These are phyloP conservation scores for Sycophila texana DNA, from an alignment of 2,888 invertebrate genomes.

Conservation along the genomic window DNA sequence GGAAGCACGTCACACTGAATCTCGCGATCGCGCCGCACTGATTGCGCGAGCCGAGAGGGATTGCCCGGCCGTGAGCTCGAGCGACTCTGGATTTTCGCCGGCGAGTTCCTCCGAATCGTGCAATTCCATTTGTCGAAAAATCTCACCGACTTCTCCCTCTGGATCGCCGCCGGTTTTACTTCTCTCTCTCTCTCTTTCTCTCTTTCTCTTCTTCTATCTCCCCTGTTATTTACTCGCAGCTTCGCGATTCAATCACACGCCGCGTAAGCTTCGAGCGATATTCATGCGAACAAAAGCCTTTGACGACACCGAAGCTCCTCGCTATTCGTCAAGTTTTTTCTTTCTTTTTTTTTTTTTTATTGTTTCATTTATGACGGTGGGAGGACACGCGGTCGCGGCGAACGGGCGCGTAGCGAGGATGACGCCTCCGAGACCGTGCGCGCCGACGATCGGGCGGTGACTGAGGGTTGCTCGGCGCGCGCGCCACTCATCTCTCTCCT, in stretches of 20 bases:
- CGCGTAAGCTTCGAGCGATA: no score
- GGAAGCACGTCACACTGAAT: conserved; percentile 33
- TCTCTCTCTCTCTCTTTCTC: background rate
- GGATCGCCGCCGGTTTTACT: background rate
- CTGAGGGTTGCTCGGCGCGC: conserved; percentile 63
- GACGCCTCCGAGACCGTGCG: conserved; percentile 66
- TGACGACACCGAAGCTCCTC: no score
- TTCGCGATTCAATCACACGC: no score
- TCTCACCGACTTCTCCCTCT: no score
- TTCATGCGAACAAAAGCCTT: no score
- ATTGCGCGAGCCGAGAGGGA: conserved; percentile 14
- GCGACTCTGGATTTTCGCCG: conserved; percentile 25
- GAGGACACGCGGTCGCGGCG: background rate
- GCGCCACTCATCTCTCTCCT: background rate
- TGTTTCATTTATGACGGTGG: no score
- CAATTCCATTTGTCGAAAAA: conserved; percentile 26
- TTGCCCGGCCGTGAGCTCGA: conserved; percentile 16
- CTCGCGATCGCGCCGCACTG: conserved; percentile 35
- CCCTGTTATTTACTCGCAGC: background rate
- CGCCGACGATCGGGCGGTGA: conserved; percentile 75
- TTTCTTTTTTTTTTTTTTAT: no score
- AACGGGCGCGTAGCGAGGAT: background rate
- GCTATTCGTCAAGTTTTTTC: no score
- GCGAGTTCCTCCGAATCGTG: background rate
- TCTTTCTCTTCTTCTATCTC: background rate